Evolutionary conservation across 2,113 vertebrate genomes (phyloP).

Genomic region (Prunella himalayana): DNA sequence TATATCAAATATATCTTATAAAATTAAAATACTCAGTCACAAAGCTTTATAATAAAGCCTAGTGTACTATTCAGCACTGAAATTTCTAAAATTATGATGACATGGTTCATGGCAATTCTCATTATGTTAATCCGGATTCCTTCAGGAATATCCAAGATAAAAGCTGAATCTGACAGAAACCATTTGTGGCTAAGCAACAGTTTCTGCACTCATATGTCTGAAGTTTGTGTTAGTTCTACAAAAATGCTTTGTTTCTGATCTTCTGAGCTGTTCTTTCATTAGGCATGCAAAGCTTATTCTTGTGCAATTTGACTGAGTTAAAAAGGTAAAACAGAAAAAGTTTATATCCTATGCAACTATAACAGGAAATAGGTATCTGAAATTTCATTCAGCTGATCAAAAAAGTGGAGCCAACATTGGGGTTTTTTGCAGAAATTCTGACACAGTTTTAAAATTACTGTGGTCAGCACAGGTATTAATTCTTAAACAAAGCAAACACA

Average conservation of each 20-base stretch:
- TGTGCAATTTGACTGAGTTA: constrained; percentile 41
- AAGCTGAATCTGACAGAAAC: constrained; percentile 54
- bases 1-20: constrained; percentile 35
- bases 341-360: not conserved
- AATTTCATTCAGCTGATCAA: not conserved
- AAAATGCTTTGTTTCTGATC: constrained; percentile 60
- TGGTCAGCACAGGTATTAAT: not conserved
- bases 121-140: constrained; percentile 70
- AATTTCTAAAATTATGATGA: constrained; percentile 65
- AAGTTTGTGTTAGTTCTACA: constrained; percentile 7
- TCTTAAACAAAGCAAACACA: not conserved
- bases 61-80: constrained; percentile 32
- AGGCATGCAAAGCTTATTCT: constrained; percentile 48
- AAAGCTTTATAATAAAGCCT: constrained; percentile 48
- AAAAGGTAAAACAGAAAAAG: constrained; percentile 1
- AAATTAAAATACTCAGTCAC: constrained; percentile 36
- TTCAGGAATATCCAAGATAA: constrained; percentile 63
- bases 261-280: constrained; percentile 62
- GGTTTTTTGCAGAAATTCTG: not conserved
- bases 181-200: constrained; percentile 53
- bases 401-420: not conserved
- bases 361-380: not conserved
- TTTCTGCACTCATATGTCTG: constrained; percentile 10
- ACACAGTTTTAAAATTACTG: not conserved
- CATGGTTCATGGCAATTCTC: constrained; percentile 46